phyloP scores from a whole-genome alignment of 2,113 vertebrate genomes.

The Pachypanchax playfairii region DNA sequence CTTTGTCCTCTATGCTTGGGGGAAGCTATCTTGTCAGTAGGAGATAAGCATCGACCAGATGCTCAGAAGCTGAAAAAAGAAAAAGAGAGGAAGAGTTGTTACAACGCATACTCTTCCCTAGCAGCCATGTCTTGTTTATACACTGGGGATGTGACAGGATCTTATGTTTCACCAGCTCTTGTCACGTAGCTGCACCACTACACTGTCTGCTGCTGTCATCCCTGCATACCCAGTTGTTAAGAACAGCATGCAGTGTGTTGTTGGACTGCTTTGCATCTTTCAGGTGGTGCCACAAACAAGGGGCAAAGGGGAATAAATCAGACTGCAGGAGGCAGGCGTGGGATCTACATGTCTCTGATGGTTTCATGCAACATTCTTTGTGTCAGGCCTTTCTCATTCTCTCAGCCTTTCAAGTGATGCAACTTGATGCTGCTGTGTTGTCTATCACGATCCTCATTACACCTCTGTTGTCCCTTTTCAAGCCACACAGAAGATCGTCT shows the following conservation, averaged over 20 bases:
- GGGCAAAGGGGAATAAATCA: constrained; percentile 40
- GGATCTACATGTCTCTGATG: constrained; percentile 19
- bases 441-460: constrained; percentile 65
- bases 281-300: constrained; percentile 36
- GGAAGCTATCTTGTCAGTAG: constrained; percentile 49
- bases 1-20: constrained; percentile 34
- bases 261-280: constrained; percentile 45
- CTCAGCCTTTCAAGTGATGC: constrained; percentile 38
- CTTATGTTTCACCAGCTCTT: constrained; percentile 61
- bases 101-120: constrained; percentile 30
- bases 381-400: constrained; percentile 14
- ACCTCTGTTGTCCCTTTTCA: constrained; percentile 48
- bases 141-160: constrained; percentile 57
- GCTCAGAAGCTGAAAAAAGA: constrained; percentile 38
- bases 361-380: constrained; percentile 35
- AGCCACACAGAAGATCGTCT: constrained; percentile 50
- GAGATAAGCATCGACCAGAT: constrained; percentile 59
- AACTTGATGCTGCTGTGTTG: constrained; percentile 62
- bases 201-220: constrained; percentile 50
- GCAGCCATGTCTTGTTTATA: constrained; percentile 67
- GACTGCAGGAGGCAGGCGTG: constrained; percentile 13
- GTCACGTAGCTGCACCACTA: constrained; percentile 36
- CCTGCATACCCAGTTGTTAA: constrained; percentile 35
- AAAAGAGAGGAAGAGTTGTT: constrained; percentile 26
- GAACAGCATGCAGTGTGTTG: constrained; percentile 31